Percentiles rank a stretch among this genome's conserved stretches.
Conservation (phyloP, 2,113 vertebrate genomes). For the Megaptera novaeangliae region DNA sequence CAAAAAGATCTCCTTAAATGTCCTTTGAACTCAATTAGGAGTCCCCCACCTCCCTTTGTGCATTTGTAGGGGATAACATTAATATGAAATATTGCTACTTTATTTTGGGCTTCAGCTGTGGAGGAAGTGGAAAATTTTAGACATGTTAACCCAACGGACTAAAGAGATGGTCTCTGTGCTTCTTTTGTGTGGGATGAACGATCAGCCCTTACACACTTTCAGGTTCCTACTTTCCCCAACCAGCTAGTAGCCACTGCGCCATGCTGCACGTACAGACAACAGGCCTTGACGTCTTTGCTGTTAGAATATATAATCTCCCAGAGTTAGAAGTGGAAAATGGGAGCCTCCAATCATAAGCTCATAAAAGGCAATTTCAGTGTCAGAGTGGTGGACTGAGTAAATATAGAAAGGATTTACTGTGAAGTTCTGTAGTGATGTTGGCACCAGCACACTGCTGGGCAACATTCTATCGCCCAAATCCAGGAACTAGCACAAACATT, state of each 20-base stretch:
- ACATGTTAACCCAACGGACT: conserved; percentile 47
- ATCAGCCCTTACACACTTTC: not conserved
- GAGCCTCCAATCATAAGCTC: conserved; percentile 77
- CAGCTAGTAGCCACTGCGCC: not conserved
- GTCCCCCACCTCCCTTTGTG: not conserved
- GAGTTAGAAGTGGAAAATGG: conserved; percentile 77
- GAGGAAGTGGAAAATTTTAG: conserved; percentile 50
- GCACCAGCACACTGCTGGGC: conserved; percentile 77
- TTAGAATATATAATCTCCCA: conserved; percentile 59
- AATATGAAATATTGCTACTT: conserved; percentile 22
- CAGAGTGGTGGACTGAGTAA: conserved; percentile 77
- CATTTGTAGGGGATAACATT: not conserved
- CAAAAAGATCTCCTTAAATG: not conserved
- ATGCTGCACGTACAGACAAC: not conserved
- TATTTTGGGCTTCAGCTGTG: conserved; percentile 10
- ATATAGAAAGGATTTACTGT: conserved; percentile 82
- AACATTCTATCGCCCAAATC: conserved; percentile 75
- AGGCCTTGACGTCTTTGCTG: conserved; percentile 64
- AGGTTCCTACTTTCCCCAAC: not conserved
- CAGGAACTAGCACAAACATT: conserved; percentile 78
- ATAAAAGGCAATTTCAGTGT: conserved; percentile 81
- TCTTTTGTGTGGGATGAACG: conserved; percentile 53
- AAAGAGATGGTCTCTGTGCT: conserved; percentile 56
- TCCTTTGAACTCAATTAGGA: not conserved
- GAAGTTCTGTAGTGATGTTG: conserved; percentile 74